Evolutionary conservation across 2,113 vertebrate genomes (phyloP).

Genomic region (Saccopteryx leptura): DNA sequence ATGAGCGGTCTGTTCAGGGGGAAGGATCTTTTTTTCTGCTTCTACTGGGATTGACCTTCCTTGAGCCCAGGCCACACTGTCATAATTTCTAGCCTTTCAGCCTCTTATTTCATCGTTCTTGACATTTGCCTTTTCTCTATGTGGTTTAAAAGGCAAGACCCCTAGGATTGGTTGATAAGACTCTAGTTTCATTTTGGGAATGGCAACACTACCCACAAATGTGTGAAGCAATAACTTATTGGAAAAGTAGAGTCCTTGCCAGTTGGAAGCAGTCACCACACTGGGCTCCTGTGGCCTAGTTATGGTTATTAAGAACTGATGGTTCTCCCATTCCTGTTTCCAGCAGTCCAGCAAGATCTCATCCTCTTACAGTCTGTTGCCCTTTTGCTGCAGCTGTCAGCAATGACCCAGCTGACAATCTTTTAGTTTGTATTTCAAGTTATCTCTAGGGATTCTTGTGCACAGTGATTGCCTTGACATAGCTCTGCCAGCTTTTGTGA

Average conservation of each 20-base stretch:
- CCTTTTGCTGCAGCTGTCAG: conserved; percentile 56
- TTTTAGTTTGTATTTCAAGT: conserved; percentile 45
- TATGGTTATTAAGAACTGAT: conserved; percentile 65
- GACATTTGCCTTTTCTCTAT: conserved; percentile 51
- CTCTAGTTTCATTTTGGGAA: conserved; percentile 47
- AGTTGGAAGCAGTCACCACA: conserved; percentile 40
- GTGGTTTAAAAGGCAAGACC: conserved; percentile 47
- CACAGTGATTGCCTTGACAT: conserved; percentile 17
- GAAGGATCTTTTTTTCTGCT: neutral
- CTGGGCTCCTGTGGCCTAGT: neutral
- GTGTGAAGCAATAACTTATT: conserved; percentile 2
- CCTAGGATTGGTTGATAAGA: conserved; percentile 4
- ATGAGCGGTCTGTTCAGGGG: neutral
- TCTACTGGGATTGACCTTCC: neutral
- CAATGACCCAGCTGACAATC: conserved; percentile 2
- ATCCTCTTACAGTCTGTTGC: conserved; percentile 51
- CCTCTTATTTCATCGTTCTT: conserved; percentile 50
- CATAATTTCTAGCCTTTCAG: conserved; percentile 46
- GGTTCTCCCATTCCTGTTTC: conserved; percentile 33
- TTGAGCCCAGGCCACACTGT: neutral
- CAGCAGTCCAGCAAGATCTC: conserved; percentile 51
- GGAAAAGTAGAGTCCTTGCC: conserved; percentile 49
- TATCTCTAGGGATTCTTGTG: conserved; percentile 29
- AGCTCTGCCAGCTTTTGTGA: conserved; percentile 13
- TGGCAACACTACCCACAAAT: conserved; percentile 22